Evolutionary conservation across 2,888 invertebrate species (phyloP).

Genomic region (Tenthredo mesomela): DNA sequence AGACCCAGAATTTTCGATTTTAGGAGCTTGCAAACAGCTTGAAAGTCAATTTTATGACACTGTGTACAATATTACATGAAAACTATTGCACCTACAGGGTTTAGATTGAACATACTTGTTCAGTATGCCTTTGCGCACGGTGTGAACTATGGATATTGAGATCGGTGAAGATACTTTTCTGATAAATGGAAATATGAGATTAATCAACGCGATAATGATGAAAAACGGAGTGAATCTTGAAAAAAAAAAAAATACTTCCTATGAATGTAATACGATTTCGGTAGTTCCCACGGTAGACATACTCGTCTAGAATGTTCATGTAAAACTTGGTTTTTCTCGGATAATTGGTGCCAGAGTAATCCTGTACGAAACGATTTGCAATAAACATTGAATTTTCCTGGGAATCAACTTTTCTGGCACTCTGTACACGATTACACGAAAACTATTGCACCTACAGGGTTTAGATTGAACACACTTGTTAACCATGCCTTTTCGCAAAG

Average conservation of each 20-base stretch:
- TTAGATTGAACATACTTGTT: not conserved
- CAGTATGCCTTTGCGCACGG: not conserved
- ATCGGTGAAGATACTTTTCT: not conserved
- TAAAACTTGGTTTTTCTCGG: not conserved
- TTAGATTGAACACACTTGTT: no score
- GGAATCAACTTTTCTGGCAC: no score
- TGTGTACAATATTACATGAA: no score
- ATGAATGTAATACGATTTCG: not conserved
- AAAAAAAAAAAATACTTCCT: not conserved
- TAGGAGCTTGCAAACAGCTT: no score
- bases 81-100: not conserved
- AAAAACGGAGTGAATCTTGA: not conserved
- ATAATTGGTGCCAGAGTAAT: not conserved
- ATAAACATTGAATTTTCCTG: no score
- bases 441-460: no score
- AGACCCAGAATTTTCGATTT: not conserved
- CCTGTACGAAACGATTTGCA: not conserved
- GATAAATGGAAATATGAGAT: not conserved
- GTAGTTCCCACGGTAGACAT: not conserved
- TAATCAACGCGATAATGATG: not conserved
- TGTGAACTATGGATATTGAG: not conserved
- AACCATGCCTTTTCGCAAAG: no score
- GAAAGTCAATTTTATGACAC: no score
- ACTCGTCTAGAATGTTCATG: not conserved
- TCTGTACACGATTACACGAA: no score